Base-by-base conservation (phyloP, 2,888 invertebrate species). In the Willowsia nigromaculata region DNA sequence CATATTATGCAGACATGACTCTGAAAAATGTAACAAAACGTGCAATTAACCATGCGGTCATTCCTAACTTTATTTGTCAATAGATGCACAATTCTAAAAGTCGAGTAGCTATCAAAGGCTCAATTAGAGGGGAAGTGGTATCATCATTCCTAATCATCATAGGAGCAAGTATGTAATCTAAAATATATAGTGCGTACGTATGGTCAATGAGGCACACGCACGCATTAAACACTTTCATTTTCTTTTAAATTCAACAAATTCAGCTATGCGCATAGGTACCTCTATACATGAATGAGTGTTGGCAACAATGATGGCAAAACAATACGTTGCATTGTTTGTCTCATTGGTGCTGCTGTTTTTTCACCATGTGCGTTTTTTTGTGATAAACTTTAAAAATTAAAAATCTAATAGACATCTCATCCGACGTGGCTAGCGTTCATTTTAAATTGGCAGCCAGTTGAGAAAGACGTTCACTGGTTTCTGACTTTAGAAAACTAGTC, bases 181-280 rank as follows among this genome's bases (percentile, higher is more conserved):
- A 50, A 71, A 71, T 40, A 27, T 15, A 50, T 76, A 50, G 7
- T 27, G 27, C 37, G n/a, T 50, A 43, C 18, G 68, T n/a, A n/a
- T n/a, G n/a, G n/a, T n/a, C n/a, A n/a, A n/a, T n/a, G n/a, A n/a
- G n/a, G n/a, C n/a, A n/a, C n/a, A n/a, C n/a, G 37, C 40, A 40
- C 68, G 43, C 43, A 74, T n/a, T n/a, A 76, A 65, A 43, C 68
- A 88, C 88, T 88, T 88, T 88, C 88, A 76, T 88, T 88, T 88
- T 88, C 82, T 62, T 82, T 74, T 15, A 88, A 87, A 87, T 30
- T 53, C 30, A 76, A 56, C 40, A 65, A 27, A 22, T 22, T 56
- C 25, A 22, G 15, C 53, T 37, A 33, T 30, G 76, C n/a, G n/a
- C n/a, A n/a, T 59, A 76, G 40, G 37, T 50, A 40, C 53, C 13